These are phyloP conservation scores for Polydrusus cervinus DNA, from an alignment of 2,888 invertebrate species.

Conservation along the genomic window DNA sequence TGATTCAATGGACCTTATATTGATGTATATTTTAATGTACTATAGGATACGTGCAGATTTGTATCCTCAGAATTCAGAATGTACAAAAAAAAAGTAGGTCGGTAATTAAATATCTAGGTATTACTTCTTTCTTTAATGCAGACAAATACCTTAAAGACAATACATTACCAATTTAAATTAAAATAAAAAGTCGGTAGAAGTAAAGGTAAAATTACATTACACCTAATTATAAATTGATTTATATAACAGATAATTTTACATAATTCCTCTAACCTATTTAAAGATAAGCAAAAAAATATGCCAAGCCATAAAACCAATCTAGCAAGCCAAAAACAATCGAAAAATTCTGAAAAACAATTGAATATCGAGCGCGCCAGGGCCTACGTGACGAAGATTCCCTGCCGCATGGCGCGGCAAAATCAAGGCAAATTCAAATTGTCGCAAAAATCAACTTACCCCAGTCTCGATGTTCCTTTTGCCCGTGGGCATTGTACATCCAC, in stretches of 20 bases:
- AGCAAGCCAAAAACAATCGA: conserved; percentile 19
- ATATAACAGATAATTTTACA: conserved; percentile 25
- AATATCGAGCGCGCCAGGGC: conserved; percentile 53
- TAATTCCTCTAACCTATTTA: conserved; percentile 21
- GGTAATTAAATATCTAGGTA: too few relatives aligned
- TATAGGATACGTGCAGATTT: too few relatives aligned
- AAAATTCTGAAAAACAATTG: conserved; percentile 26
- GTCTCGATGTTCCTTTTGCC: conserved; percentile 58
- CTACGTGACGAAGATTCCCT: conserved; percentile 61
- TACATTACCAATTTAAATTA: too few relatives aligned
- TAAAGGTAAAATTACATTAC: background rate
- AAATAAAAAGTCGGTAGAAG: too few relatives aligned
- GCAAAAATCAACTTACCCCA: conserved; percentile 65
- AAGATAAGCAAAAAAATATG: conserved; percentile 19
- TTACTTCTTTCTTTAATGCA: too few relatives aligned
- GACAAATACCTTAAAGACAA: too few relatives aligned
- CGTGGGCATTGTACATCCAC: conserved; percentile 45
- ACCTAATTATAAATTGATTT: conserved; percentile 11
- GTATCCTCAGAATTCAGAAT: too few relatives aligned
- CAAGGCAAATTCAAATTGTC: conserved; percentile 43
- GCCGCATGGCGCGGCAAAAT: conserved; percentile 63
- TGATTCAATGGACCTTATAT: too few relatives aligned
- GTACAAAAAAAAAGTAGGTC: too few relatives aligned
- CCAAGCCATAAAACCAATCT: conserved; percentile 1
- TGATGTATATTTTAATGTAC: too few relatives aligned